Base-by-base conservation (phyloP, 2,888 invertebrate genomes). In the Drosophila nigricruria region DNA sequence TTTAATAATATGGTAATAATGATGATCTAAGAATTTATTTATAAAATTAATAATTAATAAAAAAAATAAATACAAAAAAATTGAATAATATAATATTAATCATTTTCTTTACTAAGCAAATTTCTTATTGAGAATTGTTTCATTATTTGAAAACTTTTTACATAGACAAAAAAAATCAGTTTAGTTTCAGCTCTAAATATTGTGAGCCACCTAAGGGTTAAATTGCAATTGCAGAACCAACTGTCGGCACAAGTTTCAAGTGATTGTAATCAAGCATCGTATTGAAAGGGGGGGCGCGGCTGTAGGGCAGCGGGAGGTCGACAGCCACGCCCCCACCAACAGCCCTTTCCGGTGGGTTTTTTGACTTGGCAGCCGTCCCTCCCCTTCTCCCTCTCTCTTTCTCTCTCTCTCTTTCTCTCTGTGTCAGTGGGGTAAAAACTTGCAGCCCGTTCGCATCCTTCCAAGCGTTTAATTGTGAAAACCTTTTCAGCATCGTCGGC, bases 191-290 rank as follows among this genome's bases (percentile, higher is more conserved):
- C 2, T 23, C 14, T 9, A 1, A 30, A 0, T 5, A 12, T 18
- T 30, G 14, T 32, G 18, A 3, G 0, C 32, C 5, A 12, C 6
- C 32, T 57, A 38, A n/a, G 69, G 81, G 81, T 77, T 78, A 81
- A 71, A 32, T 10, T 84, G 88, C 85, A 87, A 69, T 88, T 89
- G 89, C 56, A 72, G 56, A 76, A 49, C 9, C 67, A 84, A 84
- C 68, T 42, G 78, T 52, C 61, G 61, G 61, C 56, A 30, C 56
- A 65, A 77, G 49, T 61, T 81, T 83, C 66, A 70, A 84, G 82
- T 84, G 85, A 89, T 89, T 84, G 85, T 89, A 84, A 84, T 84
- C 83, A 84, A 85, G 58, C 59, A 45, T 43, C 65, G 78, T 81
- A 78, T 38, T 72, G 64, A 40, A 64, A 62, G 63, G 75, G 76